These are phyloP conservation scores for Coleophora deauratella DNA, from an alignment of 2,888 invertebrate genomes.

Conservation along the genomic window DNA sequence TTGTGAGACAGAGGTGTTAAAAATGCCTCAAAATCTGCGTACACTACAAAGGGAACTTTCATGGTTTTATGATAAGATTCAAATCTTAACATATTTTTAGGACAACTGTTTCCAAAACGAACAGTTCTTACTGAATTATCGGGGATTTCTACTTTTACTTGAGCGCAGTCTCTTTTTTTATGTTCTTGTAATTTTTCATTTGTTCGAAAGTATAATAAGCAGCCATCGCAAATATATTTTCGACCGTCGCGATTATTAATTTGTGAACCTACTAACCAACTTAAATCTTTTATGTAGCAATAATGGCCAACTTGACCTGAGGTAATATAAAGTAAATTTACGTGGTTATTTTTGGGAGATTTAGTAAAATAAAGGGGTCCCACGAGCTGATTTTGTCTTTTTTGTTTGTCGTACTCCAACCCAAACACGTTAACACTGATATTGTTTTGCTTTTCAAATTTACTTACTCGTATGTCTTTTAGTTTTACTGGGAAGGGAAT, in stretches of 20 bases:
- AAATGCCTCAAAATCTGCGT: slow-evolving; percentile 22
- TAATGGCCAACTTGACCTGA: slow-evolving; percentile 16
- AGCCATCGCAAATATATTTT: slow-evolving; percentile 14
- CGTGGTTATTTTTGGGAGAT: slow-evolving; percentile 11
- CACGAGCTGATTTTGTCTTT: slow-evolving; percentile 12
- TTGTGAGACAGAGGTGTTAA: slow-evolving; percentile 18
- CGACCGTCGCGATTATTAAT: slow-evolving; percentile 7
- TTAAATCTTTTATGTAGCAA: slow-evolving; percentile 21
- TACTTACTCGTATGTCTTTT: slow-evolving; percentile 18
- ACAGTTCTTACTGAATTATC: slow-evolving; percentile 7
- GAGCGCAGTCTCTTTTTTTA: slow-evolving; percentile 13
- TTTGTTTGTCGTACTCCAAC: slow-evolving; percentile 17
- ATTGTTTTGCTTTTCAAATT: slow-evolving; percentile 20
- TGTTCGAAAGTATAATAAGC: slow-evolving; percentile 7
- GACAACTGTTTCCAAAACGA: slow-evolving; percentile 10
- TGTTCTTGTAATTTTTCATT: slow-evolving; percentile 1
- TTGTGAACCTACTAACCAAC: slow-evolving; percentile 18
- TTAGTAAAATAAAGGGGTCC: slow-evolving; percentile 21
- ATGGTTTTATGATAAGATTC: slow-evolving; percentile 11
- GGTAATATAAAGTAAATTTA: slow-evolving; percentile 20
- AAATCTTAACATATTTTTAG: slow-evolving; percentile 14
- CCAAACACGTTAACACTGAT: slow-evolving; percentile 24
- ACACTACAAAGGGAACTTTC: slow-evolving; percentile 18
- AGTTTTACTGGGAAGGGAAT: slow-evolving; percentile 21
- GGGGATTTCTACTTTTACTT: slow-evolving; percentile 14